Conservation (phyloP, 2,113 vertebrate genomes). For the Sinocyclocheilus anophthalmus region DNA sequence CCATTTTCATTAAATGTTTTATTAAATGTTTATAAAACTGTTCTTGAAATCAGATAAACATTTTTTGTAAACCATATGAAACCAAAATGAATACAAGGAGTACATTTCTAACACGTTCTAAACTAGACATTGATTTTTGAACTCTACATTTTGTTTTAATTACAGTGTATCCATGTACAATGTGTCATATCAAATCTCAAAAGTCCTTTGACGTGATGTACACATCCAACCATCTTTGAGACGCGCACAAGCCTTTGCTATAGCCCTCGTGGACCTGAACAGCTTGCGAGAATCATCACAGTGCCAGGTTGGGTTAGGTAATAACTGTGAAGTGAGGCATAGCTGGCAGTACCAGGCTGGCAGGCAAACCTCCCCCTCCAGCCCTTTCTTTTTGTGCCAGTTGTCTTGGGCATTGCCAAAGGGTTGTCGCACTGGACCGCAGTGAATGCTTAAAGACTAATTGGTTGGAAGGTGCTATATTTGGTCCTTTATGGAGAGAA, state of each 20-base stretch:
- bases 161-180: no score
- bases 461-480: slow-evolving; percentile 45
- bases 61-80: not conserved
- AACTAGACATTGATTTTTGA: not conserved
- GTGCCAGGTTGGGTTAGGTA: slow-evolving; percentile 32
- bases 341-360: slow-evolving; percentile 23
- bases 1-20: no score
- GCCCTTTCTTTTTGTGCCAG: slow-evolving; percentile 26
- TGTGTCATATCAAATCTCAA: no score
- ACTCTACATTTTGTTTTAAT: not conserved
- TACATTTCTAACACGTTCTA: not conserved
- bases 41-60: not conserved
- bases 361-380: slow-evolving; percentile 20
- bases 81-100: not conserved
- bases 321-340: slow-evolving; percentile 26
- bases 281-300: not conserved
- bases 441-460: slow-evolving; percentile 38
- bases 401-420: slow-evolving; percentile 41
- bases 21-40: not conserved
- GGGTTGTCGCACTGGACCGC: slow-evolving; percentile 9
- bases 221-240: not conserved
- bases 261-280: not conserved
- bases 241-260: not conserved
- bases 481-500: slow-evolving; percentile 14
- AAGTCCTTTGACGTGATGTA: no score